Evolutionary conservation across 1,140 invertebrate genomes (phyloP).

Genomic region (Drosophila subpulchrella): DNA sequence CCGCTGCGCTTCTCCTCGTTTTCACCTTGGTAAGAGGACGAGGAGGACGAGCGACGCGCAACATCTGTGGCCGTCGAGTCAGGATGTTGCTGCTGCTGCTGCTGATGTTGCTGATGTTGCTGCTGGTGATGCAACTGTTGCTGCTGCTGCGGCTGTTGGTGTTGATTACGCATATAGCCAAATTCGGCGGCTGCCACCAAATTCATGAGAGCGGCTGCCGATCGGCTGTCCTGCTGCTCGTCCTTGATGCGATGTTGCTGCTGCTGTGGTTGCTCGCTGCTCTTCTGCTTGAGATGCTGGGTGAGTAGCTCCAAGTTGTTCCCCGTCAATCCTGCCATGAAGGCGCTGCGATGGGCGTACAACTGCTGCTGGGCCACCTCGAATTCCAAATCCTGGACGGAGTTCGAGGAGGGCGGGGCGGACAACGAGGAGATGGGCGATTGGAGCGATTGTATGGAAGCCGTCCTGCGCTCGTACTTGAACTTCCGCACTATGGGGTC

Average conservation of each 20-base stretch:
- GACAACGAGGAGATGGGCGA: slow-evolving; percentile 70
- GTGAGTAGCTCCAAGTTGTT: slow-evolving; percentile 77
- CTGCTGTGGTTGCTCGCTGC: slow-evolving; percentile 48
- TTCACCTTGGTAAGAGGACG: slow-evolving; percentile 72
- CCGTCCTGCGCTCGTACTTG: slow-evolving; percentile 73
- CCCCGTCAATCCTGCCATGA: slow-evolving; percentile 78
- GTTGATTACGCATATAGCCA: slow-evolving; percentile 79
- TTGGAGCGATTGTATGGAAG: slow-evolving; percentile 61
- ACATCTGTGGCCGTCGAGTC: slow-evolving; percentile 82
- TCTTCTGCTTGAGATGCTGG: slow-evolving; percentile 74
- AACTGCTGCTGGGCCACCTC: slow-evolving; percentile 79
- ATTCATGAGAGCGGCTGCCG: slow-evolving; percentile 68
- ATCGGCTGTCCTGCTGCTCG: slow-evolving; percentile 66
- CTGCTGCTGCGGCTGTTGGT: slow-evolving; percentile 65
- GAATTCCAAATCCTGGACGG: slow-evolving; percentile 62
- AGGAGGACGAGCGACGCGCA: slow-evolving; percentile 75
- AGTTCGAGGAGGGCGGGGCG: slow-evolving; percentile 37
- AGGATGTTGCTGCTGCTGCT: slow-evolving; percentile 80
- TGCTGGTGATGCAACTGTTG: slow-evolving; percentile 46
- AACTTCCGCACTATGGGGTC: slow-evolving; percentile 84
- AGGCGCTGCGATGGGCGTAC: slow-evolving; percentile 78
- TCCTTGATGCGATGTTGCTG: slow-evolving; percentile 55
- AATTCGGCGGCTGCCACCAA: slow-evolving; percentile 71
- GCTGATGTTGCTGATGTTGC: slow-evolving; percentile 50
- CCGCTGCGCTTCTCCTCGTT: slow-evolving; percentile 78